A percentile compares a stretch with the other conserved stretches of the same genome.
Conservation (phyloP, 2,888 invertebrate genomes). For the Acanthosepion lycidas region DNA sequence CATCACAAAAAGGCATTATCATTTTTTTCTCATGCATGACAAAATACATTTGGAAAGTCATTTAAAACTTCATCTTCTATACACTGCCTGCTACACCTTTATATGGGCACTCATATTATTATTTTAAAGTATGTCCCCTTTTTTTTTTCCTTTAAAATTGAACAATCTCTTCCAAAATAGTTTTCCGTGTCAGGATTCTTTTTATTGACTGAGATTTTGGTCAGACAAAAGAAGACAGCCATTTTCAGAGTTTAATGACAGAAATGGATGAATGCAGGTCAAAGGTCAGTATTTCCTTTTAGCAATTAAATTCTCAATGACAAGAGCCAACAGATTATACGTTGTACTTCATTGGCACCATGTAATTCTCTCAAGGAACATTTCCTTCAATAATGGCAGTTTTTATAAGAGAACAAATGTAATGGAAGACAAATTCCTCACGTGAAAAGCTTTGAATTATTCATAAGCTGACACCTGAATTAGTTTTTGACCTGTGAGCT, state of each 20-base stretch:
- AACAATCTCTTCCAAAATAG: not conserved
- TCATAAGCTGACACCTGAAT: not conserved
- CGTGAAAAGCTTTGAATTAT: not conserved
- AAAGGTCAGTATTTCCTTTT: not conserved
- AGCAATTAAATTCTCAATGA: not conserved
- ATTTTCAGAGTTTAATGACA: not conserved
- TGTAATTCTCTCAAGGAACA: not conserved
- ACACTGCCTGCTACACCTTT: not conserved
- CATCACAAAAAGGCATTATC: not conserved
- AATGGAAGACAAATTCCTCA: not conserved
- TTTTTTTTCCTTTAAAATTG: not conserved
- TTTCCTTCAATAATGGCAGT: not conserved
- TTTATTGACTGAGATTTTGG: not conserved
- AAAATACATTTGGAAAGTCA: not conserved
- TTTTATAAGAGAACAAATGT: not conserved
- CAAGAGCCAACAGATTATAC: not conserved
- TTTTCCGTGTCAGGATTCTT: not conserved
- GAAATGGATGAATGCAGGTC: not conserved
- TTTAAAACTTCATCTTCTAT: not conserved
- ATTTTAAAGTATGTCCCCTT: not conserved
- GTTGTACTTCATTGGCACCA: not conserved
- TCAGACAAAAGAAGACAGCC: not conserved
- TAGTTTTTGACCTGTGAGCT: constrained; percentile 6
- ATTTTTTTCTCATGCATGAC: not conserved
- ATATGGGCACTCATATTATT: not conserved